Evolutionary conservation across 1,140 invertebrate genomes (phyloP).

Genomic region (Lethocerus indicus): DNA sequence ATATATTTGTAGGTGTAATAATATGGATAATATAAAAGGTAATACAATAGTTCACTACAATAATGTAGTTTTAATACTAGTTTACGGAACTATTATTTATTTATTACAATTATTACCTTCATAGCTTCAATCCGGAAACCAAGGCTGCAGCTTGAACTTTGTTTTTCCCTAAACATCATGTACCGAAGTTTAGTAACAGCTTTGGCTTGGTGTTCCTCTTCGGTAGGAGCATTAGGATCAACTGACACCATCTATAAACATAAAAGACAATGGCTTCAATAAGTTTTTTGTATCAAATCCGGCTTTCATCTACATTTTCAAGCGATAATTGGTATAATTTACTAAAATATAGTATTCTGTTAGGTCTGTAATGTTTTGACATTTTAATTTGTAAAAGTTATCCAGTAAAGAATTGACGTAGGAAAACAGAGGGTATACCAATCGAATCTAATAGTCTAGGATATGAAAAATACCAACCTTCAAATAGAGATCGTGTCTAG

Average conservation of each 20-base stretch:
- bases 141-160: slow-evolving; percentile 79
- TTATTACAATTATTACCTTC: slow-evolving; percentile 36
- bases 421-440: too few species aligned
- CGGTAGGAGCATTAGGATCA: slow-evolving; percentile 69
- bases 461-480: slow-evolving; percentile 30
- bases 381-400: too few species aligned
- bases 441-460: too few species aligned
- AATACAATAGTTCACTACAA: background rate
- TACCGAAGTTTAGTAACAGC: slow-evolving; percentile 87
- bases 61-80: background rate
- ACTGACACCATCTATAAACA: slow-evolving; percentile 74
- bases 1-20: background rate
- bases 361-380: too few species aligned
- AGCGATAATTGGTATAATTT: too few species aligned
- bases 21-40: background rate
- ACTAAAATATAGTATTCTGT: too few species aligned
- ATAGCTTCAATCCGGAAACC: slow-evolving; percentile 95
- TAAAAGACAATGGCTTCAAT: too few species aligned
- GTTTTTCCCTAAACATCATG: slow-evolving; percentile 87
- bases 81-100: background rate
- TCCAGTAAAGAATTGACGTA: too few species aligned
- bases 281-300: too few species aligned
- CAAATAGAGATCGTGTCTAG: slow-evolving; percentile 62
- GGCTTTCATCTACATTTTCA: too few species aligned
- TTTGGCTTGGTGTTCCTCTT: slow-evolving; percentile 52